Evolutionary conservation across 2,888 invertebrate species (phyloP).

Genomic region (Celastrina argiolus): DNA sequence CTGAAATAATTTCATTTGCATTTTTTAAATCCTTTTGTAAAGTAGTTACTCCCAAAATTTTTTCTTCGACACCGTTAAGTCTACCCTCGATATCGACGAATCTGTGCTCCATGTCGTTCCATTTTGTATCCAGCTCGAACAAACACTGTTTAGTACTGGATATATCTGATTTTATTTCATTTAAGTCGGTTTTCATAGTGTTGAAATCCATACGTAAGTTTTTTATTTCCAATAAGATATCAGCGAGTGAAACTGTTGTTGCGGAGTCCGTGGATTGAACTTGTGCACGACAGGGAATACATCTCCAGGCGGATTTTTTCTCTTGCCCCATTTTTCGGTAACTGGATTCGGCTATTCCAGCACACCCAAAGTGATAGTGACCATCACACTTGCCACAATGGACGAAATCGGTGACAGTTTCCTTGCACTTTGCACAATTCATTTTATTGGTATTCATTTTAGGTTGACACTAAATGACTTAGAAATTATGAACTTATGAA

Average conservation of each 20-base stretch:
- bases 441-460: not conserved
- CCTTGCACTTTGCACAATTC: not conserved
- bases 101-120: too few species aligned
- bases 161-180: not conserved
- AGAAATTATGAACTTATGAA: too few species aligned
- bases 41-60: not conserved
- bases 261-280: not conserved
- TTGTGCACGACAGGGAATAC: not conserved
- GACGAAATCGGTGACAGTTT: not conserved
- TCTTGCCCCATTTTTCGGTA: not conserved
- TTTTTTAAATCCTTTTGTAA: not conserved
- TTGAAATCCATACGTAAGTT: not conserved
- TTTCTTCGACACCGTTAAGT: not conserved
- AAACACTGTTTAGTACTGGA: not conserved
- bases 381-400: not conserved
- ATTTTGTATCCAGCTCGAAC: too few species aligned
- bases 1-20: not conserved
- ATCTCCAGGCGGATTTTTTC: not conserved
- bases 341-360: not conserved
- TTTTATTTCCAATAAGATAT: not conserved
- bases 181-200: not conserved
- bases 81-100: not conserved
- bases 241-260: not conserved
- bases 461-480: not conserved
- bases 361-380: not conserved